phyloP scores from a whole-genome alignment of 1,140 invertebrate species.

The Lordiphosa mommai region DNA sequence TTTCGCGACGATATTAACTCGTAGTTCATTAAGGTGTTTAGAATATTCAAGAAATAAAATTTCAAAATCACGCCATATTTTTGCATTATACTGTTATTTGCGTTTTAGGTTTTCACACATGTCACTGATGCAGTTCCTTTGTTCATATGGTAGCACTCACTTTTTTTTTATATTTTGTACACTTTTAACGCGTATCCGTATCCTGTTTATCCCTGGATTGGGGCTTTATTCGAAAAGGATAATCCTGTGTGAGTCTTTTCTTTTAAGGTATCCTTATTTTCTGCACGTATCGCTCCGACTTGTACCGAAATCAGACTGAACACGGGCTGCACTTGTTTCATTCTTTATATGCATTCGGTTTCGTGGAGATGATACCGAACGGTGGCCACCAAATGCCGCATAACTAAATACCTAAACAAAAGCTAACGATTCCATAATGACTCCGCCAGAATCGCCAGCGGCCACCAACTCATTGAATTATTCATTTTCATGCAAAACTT shows the following conservation, averaged over 20 bases:
- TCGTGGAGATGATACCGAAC: background rate
- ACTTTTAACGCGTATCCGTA: background rate
- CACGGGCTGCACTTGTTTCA: conserved; percentile 32
- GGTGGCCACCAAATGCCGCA: conserved; percentile 34
- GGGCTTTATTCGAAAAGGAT: background rate
- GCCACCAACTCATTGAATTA: conserved; percentile 44
- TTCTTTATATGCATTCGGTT: conserved; percentile 51
- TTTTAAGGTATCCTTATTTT: conserved; percentile 23
- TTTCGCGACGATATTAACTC: no score
- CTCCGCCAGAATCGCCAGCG: conserved; percentile 18
- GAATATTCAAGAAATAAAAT: no score
- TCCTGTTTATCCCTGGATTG: background rate
- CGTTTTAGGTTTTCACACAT: no score
- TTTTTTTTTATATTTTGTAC: background rate
- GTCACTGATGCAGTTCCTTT: no score
- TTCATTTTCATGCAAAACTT: conserved; percentile 54
- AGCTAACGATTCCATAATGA: conserved; percentile 37
- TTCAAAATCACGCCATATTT: no score
- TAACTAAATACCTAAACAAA: conserved; percentile 42
- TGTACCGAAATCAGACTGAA: conserved; percentile 61
- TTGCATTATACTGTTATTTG: no score
- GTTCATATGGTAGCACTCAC: background rate
- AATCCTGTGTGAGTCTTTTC: conserved; percentile 8
- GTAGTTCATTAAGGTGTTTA: no score
- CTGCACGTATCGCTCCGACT: conserved; percentile 47